Base-by-base conservation (phyloP, 2,797 vertebrate genomes). In the Cynodonichthys magdalenae region DNA sequence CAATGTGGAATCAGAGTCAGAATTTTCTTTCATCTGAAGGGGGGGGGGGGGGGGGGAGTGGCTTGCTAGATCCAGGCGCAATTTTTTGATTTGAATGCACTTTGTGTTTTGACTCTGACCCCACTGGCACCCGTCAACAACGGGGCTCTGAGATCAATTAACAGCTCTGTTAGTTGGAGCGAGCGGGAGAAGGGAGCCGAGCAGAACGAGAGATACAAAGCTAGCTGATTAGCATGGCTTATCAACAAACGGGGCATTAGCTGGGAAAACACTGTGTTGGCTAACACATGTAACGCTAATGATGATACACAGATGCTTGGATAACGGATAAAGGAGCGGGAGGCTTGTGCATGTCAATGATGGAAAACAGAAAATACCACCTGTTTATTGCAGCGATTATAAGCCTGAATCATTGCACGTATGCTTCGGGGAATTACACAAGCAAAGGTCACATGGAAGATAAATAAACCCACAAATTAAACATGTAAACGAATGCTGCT, bases 291-390 rank as follows among this genome's bases (percentile, higher is more conserved):
- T 86, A 87, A 82, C 63, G 74, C 66, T 85, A 88, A 90, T 92
- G 86, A 90, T 86, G 83, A 86, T 69, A 76, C 87, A 80, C 92
- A 92, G 90, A 92, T 93, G 90, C 76, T 87, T 72, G 31, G 84
- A 89, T 87, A 87, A 82, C 53, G 56, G 58, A 81, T 68, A 71
- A 78, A 73, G 81, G 67, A 82, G 57, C 31, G 52, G 69, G 55
- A 69, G 63, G 64, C 60, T 71, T 0, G 11, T 75, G 85, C 83
- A 83, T 90, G 81, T 67, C 80, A 87, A 89, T 85, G 75, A 87
- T 70, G 64, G 70, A 31, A 59, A 73, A 83, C 59, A 69, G 69
- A 67, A 75, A 86, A 85, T 55, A 65, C 68, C 15, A 51, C 60
- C 44, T 66, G 79, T 80, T 87, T 82, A 83, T 83, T 77, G 57